phyloP scores from a whole-genome alignment of 2,888 invertebrate species.

The Taenaris catops region DNA sequence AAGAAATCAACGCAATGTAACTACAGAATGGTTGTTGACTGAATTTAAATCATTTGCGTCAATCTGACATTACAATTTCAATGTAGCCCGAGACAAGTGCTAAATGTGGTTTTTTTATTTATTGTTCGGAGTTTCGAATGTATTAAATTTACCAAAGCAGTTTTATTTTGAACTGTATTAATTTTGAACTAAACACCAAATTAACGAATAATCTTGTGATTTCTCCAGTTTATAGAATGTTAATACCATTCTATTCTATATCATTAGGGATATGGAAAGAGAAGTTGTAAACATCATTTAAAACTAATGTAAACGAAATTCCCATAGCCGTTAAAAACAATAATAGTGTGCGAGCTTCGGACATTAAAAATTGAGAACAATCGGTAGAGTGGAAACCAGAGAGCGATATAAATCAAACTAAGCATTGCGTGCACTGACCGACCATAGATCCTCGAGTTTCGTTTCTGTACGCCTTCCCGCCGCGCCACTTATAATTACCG shows the following conservation, averaged over 20 bases:
- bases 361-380: constrained; percentile 69
- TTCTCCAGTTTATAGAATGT: too few species aligned
- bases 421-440: constrained; percentile 68
- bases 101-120: constrained; percentile 11
- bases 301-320: constrained; percentile 42
- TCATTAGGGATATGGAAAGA: too few species aligned
- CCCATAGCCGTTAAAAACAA: constrained; percentile 67
- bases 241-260: too few species aligned
- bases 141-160: too few species aligned
- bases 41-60: constrained; percentile 56
- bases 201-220: too few species aligned
- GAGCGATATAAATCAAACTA: constrained; percentile 74
- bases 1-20: constrained; percentile 45
- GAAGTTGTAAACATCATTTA: constrained; percentile 54
- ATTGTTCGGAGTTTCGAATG: too few species aligned
- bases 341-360: constrained; percentile 54
- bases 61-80: constrained; percentile 42
- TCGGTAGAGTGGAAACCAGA: constrained; percentile 68
- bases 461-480: constrained; percentile 54
- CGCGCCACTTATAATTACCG: constrained; percentile 63
- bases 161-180: too few species aligned
- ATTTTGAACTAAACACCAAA: too few species aligned
- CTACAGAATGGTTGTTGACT: constrained; percentile 43
- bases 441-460: constrained; percentile 70
- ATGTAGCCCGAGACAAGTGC: constrained; percentile 21